Conservation (phyloP, 2,113 vertebrate species). For the Cyphomyrus discorhynchus region DNA sequence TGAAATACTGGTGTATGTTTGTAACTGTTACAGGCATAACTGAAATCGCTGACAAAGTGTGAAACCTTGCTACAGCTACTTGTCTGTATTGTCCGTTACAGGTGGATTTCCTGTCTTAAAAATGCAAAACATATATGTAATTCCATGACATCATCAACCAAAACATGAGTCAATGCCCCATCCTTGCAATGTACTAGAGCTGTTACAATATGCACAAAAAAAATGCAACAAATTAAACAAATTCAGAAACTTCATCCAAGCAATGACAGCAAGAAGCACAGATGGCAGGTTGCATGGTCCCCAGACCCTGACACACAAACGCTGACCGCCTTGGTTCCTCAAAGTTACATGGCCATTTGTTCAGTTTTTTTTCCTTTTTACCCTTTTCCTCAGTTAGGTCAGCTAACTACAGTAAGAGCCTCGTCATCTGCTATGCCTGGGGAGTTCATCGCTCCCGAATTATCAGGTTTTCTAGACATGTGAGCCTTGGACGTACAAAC, state of each 20-base stretch:
- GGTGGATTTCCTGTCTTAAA: not conserved
- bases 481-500: not conserved
- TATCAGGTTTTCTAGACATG: constrained; percentile 1
- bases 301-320: not conserved
- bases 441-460: not conserved
- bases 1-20: not conserved
- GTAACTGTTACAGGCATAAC: not conserved
- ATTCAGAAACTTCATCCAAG: not conserved
- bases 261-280: not conserved
- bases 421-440: not conserved
- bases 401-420: not conserved
- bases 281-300: not conserved
- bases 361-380: not conserved
- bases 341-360: constrained; percentile 1
- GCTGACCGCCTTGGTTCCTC: not conserved
- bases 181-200: not conserved
- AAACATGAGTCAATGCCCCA: not conserved
- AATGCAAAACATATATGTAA: not conserved
- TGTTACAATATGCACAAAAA: not conserved
- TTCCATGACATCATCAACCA: not conserved
- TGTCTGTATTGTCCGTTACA: not conserved
- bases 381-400: not conserved
- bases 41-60: not conserved
- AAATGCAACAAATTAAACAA: not conserved
- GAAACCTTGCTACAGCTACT: not conserved